phyloP scores from a whole-genome alignment of 2,797 vertebrate species.

The Mormyrus proboscirostris region DNA sequence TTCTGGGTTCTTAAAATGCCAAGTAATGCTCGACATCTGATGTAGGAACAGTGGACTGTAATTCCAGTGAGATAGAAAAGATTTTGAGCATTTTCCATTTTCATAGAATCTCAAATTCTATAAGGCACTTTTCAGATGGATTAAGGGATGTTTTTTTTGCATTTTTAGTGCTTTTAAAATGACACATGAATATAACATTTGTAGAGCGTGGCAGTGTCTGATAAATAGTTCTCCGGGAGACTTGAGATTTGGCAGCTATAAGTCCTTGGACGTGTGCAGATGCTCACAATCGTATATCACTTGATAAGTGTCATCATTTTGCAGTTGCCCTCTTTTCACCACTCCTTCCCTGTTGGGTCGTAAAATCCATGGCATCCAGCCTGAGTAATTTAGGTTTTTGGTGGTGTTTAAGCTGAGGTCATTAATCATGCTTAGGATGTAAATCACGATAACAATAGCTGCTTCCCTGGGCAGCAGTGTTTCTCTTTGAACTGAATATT shows the following conservation, averaged over 20 bases:
- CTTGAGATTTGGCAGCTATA: not conserved
- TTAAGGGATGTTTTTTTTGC: not conserved
- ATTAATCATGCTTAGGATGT: conserved; percentile 38
- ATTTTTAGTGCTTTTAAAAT: not conserved
- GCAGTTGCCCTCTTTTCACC: not conserved
- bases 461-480: conserved; percentile 32
- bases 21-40: not conserved
- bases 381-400: not conserved
- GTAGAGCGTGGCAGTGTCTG: not conserved
- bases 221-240: not conserved
- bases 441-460: conserved; percentile 39
- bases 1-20: not conserved
- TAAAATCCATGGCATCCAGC: not conserved
- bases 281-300: not conserved
- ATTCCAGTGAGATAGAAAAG: not conserved
- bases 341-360: not conserved
- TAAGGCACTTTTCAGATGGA: not conserved
- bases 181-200: not conserved
- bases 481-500: conserved; percentile 43
- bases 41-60: not conserved
- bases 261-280: not conserved
- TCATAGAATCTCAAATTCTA: not conserved
- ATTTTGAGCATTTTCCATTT: not conserved
- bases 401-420: not conserved
- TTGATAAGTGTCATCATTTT: not conserved